These are phyloP conservation scores for Chelonia mydas DNA, from an alignment of 2,797 vertebrate genomes.

Conservation along the genomic window DNA sequence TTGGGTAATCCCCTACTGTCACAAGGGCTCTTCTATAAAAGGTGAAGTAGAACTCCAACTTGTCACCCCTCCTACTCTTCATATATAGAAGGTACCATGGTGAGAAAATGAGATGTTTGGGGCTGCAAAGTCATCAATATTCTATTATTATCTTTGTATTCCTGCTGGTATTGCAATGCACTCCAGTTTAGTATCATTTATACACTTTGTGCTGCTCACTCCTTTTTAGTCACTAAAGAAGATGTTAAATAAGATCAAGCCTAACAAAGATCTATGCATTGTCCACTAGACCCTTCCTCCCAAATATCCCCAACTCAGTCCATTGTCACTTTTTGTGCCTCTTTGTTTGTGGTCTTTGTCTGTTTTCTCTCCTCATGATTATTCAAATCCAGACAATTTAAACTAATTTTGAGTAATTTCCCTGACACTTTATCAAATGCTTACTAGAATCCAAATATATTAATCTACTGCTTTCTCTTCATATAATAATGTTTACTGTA, in stretches of 20 bases:
- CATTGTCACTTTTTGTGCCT: not conserved
- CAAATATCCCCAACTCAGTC: not conserved
- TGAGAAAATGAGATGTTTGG: conserved; percentile 28
- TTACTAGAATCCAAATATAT: conserved; percentile 2
- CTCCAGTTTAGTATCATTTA: conserved; percentile 42
- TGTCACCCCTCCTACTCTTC: not conserved
- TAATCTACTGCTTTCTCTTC: not conserved
- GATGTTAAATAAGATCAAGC: conserved; percentile 25
- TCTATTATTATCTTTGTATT: conserved; percentile 9
- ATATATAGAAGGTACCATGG: not conserved
- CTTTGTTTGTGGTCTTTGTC: not conserved
- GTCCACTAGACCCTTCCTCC: not conserved
- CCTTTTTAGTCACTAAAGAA: conserved; percentile 22
- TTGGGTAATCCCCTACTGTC: not conserved
- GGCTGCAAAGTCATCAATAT: conserved; percentile 13
- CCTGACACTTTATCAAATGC: not conserved
- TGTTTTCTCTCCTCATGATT: not conserved
- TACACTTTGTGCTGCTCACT: not conserved
- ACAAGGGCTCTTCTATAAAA: not conserved
- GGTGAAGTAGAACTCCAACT: conserved; percentile 4
- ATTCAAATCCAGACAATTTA: not conserved
- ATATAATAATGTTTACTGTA: not conserved
- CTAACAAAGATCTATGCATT: conserved; percentile 21
- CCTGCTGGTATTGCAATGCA: conserved; percentile 1
- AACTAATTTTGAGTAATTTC: conserved; percentile 31